phyloP scores from a whole-genome alignment of 2,113 vertebrate genomes.

The Sitta europaea region DNA sequence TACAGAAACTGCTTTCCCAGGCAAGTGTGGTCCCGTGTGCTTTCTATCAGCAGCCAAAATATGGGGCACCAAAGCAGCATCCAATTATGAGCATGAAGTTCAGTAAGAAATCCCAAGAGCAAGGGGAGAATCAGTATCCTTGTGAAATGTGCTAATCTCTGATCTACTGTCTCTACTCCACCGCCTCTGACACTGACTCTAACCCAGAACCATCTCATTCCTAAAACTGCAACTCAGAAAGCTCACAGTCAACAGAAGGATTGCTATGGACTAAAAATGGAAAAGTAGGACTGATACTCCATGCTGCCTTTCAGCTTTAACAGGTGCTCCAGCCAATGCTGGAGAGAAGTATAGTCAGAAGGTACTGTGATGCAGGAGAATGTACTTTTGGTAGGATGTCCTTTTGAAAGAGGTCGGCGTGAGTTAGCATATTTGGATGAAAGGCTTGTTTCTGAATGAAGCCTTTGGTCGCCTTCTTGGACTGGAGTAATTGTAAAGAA shows the following conservation, averaged over 20 bases:
- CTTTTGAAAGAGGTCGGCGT: background rate
- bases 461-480: background rate
- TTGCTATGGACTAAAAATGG: background rate
- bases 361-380: background rate
- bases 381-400: background rate
- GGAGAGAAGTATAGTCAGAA: background rate
- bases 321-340: background rate
- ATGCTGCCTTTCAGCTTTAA: background rate
- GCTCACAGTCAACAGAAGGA: background rate
- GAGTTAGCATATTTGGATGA: background rate
- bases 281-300: background rate
- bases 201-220: background rate
- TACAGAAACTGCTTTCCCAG: background rate
- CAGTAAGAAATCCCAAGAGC: background rate
- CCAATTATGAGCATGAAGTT: background rate
- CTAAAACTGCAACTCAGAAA: background rate
- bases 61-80: background rate
- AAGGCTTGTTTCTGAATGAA: background rate
- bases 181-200: background rate
- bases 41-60: background rate
- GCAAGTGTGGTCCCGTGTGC: background rate
- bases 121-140: fast-evolving
- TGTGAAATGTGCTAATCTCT: background rate
- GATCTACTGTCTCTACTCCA: no score
- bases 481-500: background rate